phyloP scores from a whole-genome alignment of 2,888 invertebrate species.

The Ophioninae sp. region DNA sequence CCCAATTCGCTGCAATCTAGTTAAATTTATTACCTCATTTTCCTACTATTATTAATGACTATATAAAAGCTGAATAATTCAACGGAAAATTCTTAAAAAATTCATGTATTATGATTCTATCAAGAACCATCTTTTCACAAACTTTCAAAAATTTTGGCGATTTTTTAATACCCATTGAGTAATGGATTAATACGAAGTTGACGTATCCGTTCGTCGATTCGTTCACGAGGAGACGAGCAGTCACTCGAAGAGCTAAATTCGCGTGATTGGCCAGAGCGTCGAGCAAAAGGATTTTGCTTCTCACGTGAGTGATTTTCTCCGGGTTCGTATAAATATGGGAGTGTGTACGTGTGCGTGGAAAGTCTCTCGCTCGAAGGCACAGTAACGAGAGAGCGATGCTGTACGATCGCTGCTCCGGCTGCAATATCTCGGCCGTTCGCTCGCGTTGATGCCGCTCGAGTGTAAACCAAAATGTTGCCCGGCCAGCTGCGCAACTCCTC shows the following conservation, averaged over 20 bases:
- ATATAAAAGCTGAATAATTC: no score
- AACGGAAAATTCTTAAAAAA: no score
- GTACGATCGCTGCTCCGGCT: slow-evolving; percentile 27
- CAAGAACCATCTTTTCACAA: no score
- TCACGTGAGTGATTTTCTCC: slow-evolving; percentile 43
- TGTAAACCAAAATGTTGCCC: slow-evolving; percentile 66
- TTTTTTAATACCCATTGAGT: not conserved
- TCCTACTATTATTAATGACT: no score
- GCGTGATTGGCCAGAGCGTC: slow-evolving; percentile 51
- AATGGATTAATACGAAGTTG: slow-evolving; percentile 35
- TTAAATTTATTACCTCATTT: no score
- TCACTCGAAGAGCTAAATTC: slow-evolving; percentile 51
- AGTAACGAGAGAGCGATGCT: slow-evolving; percentile 32
- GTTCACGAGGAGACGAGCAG: slow-evolving; percentile 11
- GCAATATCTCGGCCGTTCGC: slow-evolving; percentile 62
- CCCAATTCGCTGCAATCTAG: no score
- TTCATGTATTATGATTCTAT: no score
- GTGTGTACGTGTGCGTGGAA: slow-evolving; percentile 5
- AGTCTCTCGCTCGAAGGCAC: slow-evolving; percentile 46
- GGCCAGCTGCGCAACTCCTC: slow-evolving; percentile 62
- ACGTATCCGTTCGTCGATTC: slow-evolving; percentile 2
- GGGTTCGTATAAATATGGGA: slow-evolving; percentile 7
- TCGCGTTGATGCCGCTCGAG: slow-evolving; percentile 62
- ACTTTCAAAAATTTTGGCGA: no score
- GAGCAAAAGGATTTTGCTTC: slow-evolving; percentile 39